phyloP scores from a whole-genome alignment of 1,140 invertebrate species.

The Lucilia sericata region DNA sequence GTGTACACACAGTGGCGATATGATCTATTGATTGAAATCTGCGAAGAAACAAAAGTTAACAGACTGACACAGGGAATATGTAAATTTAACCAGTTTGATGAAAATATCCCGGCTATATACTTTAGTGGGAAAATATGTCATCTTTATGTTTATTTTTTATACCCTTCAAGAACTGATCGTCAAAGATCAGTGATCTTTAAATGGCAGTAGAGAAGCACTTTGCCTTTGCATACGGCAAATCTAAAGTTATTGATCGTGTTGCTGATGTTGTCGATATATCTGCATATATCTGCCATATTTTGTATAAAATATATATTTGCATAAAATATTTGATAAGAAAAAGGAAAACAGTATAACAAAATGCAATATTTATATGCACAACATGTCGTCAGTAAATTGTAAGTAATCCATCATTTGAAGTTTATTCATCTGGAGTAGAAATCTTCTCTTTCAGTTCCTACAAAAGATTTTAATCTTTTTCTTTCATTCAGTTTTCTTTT shows the following conservation, averaged over 20 bases:
- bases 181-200: slow-evolving; percentile 29
- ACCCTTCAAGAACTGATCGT: background rate
- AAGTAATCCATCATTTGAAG: slow-evolving; percentile 39
- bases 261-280: background rate
- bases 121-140: slow-evolving; percentile 38
- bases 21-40: slow-evolving; percentile 27
- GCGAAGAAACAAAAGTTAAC: background rate
- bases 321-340: slow-evolving; percentile 37
- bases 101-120: background rate
- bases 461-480: slow-evolving; percentile 11
- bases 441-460: background rate
- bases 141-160: slow-evolving; percentile 6
- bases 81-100: slow-evolving; percentile 20
- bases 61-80: background rate
- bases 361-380: slow-evolving; percentile 9
- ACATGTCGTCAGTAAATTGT: slow-evolving; percentile 40
- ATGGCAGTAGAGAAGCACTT: background rate
- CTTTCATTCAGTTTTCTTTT: background rate
- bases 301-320: slow-evolving; percentile 12
- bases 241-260: background rate
- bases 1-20: background rate
- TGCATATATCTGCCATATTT: background rate
- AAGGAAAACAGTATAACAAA: background rate
- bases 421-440: background rate
- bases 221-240: background rate